phyloP scores from a whole-genome alignment of 1,140 invertebrate genomes.

The Megalopta genalis region DNA sequence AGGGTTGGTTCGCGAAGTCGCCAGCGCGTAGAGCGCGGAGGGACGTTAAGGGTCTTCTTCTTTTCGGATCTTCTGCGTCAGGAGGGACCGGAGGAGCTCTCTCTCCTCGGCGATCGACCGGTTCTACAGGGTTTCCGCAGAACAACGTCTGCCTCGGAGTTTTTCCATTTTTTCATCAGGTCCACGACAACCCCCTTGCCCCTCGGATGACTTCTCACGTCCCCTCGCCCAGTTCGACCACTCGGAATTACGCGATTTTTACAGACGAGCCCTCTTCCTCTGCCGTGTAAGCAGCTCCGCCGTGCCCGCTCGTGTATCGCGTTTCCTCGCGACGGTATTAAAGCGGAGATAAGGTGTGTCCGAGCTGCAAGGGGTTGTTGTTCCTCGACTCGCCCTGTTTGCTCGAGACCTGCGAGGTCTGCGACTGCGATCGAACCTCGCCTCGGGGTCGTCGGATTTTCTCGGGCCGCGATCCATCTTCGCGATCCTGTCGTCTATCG shows the following conservation, averaged over 20 bases:
- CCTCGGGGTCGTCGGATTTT: not conserved
- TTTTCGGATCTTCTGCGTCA: constrained; percentile 55
- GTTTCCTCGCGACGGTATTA: not conserved
- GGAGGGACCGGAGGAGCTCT: constrained; percentile 77
- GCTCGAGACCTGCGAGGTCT: constrained; percentile 2
- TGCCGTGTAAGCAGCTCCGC: too few species aligned
- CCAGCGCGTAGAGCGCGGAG: not conserved
- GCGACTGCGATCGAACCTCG: constrained; percentile 45
- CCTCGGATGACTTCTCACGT: not conserved
- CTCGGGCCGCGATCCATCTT: too few species aligned
- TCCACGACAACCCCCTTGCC: constrained; percentile 23
- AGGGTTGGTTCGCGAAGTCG: constrained; percentile 23
- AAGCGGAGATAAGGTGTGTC: constrained; percentile 27
- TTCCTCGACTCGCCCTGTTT: constrained; percentile 22
- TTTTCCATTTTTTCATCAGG: constrained; percentile 32
- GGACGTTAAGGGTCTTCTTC: not conserved
- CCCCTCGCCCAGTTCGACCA: not conserved
- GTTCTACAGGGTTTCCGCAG: constrained; percentile 51
- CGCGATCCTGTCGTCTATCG: too few species aligned
- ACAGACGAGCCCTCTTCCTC: constrained; percentile 15
- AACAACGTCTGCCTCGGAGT: constrained; percentile 30
- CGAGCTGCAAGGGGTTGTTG: constrained; percentile 27
- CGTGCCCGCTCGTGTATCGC: not conserved
- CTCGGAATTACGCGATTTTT: constrained; percentile 24
- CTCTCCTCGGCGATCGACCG: constrained; percentile 75